These are phyloP conservation scores for cattle (Bos taurus) DNA, from an alignment of 2,113 vertebrate genomes.

Conservation along the genomic window DNA sequence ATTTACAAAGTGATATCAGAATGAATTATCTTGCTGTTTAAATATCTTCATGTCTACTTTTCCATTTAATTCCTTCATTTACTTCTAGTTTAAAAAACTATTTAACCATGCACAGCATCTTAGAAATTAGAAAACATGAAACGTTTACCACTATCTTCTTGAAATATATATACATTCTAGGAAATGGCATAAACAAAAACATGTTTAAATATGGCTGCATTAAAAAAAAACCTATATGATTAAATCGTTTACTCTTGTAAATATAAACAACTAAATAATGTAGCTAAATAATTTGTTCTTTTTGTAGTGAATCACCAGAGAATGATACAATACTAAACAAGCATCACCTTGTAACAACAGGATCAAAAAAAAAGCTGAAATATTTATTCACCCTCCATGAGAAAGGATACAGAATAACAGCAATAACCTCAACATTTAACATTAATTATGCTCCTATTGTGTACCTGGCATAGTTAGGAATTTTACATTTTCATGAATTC, in stretches of 20 bases:
- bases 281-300: neutral
- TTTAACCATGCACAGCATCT: neutral
- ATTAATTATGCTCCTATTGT: neutral
- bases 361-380: neutral
- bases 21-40: neutral
- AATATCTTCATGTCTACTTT: neutral
- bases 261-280: neutral
- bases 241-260: neutral
- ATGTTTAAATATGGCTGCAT: neutral
- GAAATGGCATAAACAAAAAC: neutral
- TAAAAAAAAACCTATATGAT: neutral
- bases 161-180: neutral
- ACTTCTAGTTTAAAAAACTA: neutral
- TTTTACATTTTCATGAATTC: neutral
- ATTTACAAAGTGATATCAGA: neutral
- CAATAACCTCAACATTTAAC: neutral
- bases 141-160: neutral
- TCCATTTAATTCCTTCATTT: neutral
- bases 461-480: neutral
- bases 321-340: neutral
- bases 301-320: neutral
- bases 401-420: neutral
- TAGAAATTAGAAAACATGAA: neutral
- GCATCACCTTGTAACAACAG: neutral
- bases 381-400: neutral